Conservation (phyloP, 2,888 invertebrate genomes). For the Drosophila subsilvestris region DNA sequence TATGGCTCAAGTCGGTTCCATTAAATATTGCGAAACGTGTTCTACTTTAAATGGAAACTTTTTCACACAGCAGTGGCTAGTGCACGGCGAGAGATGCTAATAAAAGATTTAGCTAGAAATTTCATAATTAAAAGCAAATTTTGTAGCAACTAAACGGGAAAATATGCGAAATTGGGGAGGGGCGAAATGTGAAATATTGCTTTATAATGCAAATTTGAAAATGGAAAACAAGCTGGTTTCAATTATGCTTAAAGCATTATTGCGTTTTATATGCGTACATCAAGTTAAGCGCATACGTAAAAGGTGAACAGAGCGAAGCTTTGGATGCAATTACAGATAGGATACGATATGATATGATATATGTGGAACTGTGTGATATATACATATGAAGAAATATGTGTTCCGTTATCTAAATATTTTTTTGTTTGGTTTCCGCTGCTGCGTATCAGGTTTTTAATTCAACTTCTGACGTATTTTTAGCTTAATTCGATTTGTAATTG, state of each 20-base stretch:
- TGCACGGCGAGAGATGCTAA: neutral
- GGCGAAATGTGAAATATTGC: neutral
- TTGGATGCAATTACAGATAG: neutral
- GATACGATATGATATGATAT: too few relatives aligned
- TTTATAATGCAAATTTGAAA: constrained; percentile 14
- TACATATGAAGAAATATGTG: too few relatives aligned
- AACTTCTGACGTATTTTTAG: too few relatives aligned
- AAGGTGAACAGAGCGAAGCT: neutral
- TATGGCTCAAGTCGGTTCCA: constrained; percentile 6
- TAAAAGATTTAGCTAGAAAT: constrained; percentile 19
- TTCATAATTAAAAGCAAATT: constrained; percentile 22
- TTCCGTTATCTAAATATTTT: too few relatives aligned
- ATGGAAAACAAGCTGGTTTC: neutral
- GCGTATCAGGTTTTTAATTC: too few relatives aligned
- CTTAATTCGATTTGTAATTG: too few relatives aligned
- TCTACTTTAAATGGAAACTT: neutral
- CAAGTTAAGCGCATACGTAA: too few relatives aligned
- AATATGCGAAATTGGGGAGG: neutral
- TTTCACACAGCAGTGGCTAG: neutral
- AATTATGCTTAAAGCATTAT: neutral
- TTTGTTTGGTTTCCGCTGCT: too few relatives aligned
- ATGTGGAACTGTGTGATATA: too few relatives aligned
- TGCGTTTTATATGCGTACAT: neutral
- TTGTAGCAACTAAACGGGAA: constrained; percentile 2
- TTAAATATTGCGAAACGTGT: constrained; percentile 9